Evolutionary conservation across 2,797 vertebrate genomes (phyloP).

Genomic region (Kryptopterus vitreolus): DNA sequence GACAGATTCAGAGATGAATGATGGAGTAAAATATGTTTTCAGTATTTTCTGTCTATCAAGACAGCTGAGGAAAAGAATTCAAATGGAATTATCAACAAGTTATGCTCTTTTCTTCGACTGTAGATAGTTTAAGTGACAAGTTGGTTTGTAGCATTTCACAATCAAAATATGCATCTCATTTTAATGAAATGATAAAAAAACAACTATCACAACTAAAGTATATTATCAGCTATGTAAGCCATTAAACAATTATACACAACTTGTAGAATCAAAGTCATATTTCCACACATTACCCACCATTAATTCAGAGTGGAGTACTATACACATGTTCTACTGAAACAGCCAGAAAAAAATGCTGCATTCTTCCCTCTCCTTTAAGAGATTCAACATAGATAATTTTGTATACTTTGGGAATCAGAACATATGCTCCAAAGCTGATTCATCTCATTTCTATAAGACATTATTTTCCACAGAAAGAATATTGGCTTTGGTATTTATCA

Average conservation of each 20-base stretch:
- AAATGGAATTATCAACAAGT: slow-evolving; percentile 4
- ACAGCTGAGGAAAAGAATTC: neutral
- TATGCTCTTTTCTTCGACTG: neutral
- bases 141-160: neutral
- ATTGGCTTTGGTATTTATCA: no score
- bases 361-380: neutral
- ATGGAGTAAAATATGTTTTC: slow-evolving; percentile 25
- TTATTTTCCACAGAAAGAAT: neutral
- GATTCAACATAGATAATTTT: neutral
- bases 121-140: neutral
- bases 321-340: neutral
- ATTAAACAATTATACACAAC: no score
- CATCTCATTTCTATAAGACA: neutral
- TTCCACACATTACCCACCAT: neutral
- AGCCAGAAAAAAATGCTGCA: neutral
- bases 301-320: neutral
- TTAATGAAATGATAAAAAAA: neutral
- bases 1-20: slow-evolving; percentile 4
- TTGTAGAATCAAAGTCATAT: neutral
- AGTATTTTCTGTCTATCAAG: slow-evolving; percentile 17
- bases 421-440: neutral
- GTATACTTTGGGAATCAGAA: neutral
- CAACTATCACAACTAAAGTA: neutral
- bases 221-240: neutral
- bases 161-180: neutral